phyloP scores from a whole-genome alignment of 2,797 vertebrate species.

The Caiman crocodilus region DNA sequence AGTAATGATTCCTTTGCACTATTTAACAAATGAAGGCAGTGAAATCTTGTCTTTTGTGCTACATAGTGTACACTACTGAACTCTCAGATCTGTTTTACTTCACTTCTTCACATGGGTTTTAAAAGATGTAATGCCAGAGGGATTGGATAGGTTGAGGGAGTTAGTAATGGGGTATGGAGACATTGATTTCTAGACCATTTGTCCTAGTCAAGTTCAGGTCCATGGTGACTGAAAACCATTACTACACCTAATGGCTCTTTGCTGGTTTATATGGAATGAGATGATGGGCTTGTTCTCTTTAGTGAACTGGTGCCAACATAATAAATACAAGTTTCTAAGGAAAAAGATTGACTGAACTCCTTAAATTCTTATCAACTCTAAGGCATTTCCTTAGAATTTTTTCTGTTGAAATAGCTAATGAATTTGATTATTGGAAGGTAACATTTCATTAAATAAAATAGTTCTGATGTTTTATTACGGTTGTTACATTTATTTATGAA shows the following conservation, averaged over 20 bases:
- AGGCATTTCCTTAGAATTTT: background rate
- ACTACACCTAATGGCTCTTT: background rate
- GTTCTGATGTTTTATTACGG: background rate
- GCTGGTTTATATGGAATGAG: constrained; percentile 1
- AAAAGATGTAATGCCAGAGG: constrained; percentile 9
- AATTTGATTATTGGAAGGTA: background rate
- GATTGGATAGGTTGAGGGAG: background rate
- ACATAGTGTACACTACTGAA: background rate
- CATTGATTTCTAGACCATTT: constrained; percentile 18
- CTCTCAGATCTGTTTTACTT: background rate
- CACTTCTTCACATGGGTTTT: background rate
- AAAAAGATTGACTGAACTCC: accelerated
- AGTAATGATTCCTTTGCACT: background rate
- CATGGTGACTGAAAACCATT: background rate
- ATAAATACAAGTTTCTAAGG: background rate
- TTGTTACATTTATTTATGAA: background rate
- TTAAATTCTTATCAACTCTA: background rate
- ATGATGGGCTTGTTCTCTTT: background rate
- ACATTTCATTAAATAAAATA: background rate
- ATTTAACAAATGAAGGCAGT: background rate
- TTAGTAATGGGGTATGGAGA: background rate
- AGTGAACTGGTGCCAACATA: background rate
- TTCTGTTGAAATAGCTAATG: background rate
- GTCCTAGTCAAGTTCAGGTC: background rate
- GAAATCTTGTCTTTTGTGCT: background rate